Evolutionary conservation across 92 coral and sea anemone genomes (phyloP).

Genomic region (Porites evermanni): DNA sequence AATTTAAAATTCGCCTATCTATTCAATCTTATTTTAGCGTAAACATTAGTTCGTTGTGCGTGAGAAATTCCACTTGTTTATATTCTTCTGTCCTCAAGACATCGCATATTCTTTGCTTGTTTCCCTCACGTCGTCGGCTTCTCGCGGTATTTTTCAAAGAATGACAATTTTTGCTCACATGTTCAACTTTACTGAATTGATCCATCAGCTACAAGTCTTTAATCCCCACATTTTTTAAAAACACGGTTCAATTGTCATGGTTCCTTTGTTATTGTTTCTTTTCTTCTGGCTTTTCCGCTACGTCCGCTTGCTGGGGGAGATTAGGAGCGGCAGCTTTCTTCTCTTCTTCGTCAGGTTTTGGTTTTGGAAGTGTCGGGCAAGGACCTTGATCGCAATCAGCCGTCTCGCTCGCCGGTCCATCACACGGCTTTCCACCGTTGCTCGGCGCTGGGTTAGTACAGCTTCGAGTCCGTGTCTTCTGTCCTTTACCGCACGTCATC

Average conservation of each 20-base stretch:
- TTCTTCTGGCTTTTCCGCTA: neutral
- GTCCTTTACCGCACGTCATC: slow-evolving; percentile 43
- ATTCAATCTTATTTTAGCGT: no score
- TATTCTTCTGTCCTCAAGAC: no score
- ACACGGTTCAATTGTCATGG: neutral
- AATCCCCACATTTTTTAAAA: neutral
- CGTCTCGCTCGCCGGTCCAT: slow-evolving; percentile 22
- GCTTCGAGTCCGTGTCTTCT: slow-evolving; percentile 12
- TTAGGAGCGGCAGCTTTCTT: slow-evolving; percentile 6
- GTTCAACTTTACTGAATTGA: no score
- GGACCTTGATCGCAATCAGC: slow-evolving; percentile 12
- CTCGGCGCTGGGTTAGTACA: slow-evolving; percentile 42
- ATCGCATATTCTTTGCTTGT: no score
- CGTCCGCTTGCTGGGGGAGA: slow-evolving; percentile 1
- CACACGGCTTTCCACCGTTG: slow-evolving; percentile 41
- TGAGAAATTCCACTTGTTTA: no score
- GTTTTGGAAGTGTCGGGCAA: neutral
- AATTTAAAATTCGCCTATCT: no score
- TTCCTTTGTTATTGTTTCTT: neutral
- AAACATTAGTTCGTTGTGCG: no score
- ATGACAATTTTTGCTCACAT: no score
- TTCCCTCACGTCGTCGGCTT: no score
- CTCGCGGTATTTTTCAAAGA: no score
- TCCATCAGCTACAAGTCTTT: no score
- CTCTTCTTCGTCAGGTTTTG: neutral